phyloP scores from a whole-genome alignment of 2,888 invertebrate species.

The Rugalucina vietnamica region DNA sequence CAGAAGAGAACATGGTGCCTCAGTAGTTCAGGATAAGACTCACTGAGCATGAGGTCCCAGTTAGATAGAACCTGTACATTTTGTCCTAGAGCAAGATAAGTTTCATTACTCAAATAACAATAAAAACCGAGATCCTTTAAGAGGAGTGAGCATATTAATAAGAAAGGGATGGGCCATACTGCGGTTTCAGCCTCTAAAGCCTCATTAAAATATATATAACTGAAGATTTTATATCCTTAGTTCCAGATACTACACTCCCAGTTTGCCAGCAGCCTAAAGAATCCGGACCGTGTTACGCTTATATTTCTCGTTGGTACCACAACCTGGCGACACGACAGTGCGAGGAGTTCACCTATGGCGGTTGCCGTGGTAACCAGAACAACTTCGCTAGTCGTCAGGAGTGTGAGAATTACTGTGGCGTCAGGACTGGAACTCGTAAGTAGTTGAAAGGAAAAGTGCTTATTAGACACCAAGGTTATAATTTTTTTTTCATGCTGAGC shows the following conservation, averaged over 20 bases:
- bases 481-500: not conserved
- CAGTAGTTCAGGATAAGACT: no score
- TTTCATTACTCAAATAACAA: no score
- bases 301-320: conserved; percentile 89
- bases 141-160: no score
- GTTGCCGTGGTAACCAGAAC: conserved; percentile 93
- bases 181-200: not conserved
- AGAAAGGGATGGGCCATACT: no score
- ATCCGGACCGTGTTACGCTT: conserved; percentile 89
- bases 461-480: not conserved
- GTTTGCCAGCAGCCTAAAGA: conserved; percentile 88
- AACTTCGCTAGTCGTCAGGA: conserved; percentile 73
- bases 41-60: no score
- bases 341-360: conserved; percentile 92
- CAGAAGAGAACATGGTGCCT: no score
- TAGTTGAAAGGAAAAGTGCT: no score
- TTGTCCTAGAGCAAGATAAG: no score
- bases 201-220: not conserved
- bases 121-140: no score
- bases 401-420: conserved; percentile 70
- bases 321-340: conserved; percentile 88
- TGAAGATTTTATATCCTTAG: not conserved
- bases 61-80: no score
- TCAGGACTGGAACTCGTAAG: conserved; percentile 49
- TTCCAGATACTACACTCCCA: conserved; percentile 31